These are phyloP conservation scores for Leptopilina clavipes DNA, from an alignment of 1,140 invertebrate species.

Conservation along the genomic window DNA sequence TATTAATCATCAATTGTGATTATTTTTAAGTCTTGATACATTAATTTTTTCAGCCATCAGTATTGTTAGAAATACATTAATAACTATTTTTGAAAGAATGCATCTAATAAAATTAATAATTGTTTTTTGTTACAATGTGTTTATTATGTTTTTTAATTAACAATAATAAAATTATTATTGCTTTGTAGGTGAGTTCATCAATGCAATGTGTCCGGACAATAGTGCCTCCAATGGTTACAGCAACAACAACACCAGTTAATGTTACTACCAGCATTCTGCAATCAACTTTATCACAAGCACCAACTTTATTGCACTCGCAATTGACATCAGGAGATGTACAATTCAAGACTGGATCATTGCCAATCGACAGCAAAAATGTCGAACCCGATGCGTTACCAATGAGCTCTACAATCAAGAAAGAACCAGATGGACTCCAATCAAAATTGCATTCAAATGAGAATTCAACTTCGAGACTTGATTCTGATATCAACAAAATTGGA, in stretches of 20 bases:
- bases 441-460: conserved; percentile 60
- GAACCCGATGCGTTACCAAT: conserved; percentile 61
- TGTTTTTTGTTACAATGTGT: too few relatives aligned
- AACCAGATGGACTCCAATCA: conserved; percentile 52
- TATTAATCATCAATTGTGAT: too few relatives aligned
- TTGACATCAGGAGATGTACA: conserved; percentile 64
- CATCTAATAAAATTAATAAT: too few relatives aligned
- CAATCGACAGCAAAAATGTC: conserved; percentile 66
- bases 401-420: conserved; percentile 59
- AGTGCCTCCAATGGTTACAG: conserved; percentile 63
- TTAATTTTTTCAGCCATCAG: too few relatives aligned
- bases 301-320: conserved; percentile 67
- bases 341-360: conserved; percentile 64
- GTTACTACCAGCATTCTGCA: conserved; percentile 71
- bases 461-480: conserved; percentile 52
- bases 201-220: conserved; percentile 65
- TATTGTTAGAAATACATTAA: too few relatives aligned
- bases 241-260: conserved; percentile 59
- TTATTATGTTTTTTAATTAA: neutral
- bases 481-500: conserved; percentile 57
- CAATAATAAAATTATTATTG: neutral
- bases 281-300: conserved; percentile 69
- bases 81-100: too few relatives aligned
- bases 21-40: too few relatives aligned
- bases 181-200: conserved; percentile 46